A percentile compares a stretch with the other conserved stretches of the same genome.
Evolutionary conservation across 92 coral and sea anemone genomes (phyloP).

Genomic region (Phenganax stokvisi): DNA sequence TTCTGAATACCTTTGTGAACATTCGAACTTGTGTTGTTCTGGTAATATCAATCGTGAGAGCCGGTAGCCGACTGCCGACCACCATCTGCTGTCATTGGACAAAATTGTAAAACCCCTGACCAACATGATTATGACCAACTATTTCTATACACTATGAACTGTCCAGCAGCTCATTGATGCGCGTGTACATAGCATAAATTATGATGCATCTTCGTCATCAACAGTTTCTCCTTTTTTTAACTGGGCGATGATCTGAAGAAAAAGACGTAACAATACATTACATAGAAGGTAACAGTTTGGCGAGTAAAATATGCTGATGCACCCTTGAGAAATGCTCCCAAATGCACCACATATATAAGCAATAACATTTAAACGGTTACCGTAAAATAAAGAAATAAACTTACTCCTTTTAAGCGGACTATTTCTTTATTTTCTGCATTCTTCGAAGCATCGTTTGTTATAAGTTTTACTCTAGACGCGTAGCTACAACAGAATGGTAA

Average conservation of each 20-base stretch:
- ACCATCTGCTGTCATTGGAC: too few relatives aligned
- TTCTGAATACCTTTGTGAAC: too few relatives aligned
- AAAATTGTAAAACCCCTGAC: too few relatives aligned
- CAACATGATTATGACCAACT: too few relatives aligned
- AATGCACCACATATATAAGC: background rate
- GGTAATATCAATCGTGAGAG: too few relatives aligned
- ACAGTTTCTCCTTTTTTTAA: slow-evolving; percentile 85
- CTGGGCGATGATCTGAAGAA: slow-evolving; percentile 79
- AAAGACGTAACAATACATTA: background rate
- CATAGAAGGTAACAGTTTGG: background rate
- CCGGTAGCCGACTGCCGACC: too few relatives aligned
- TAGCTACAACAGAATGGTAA: slow-evolving; percentile 48
- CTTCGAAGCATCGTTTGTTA: slow-evolving; percentile 97
- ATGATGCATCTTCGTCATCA: slow-evolving; percentile 54
- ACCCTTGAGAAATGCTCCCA: too few relatives aligned
- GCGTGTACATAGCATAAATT: slow-evolving; percentile 9
- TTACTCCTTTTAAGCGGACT: slow-evolving; percentile 84
- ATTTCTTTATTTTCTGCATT: slow-evolving; percentile 93
- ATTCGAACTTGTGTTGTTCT: too few relatives aligned
- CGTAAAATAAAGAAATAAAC: slow-evolving; percentile 27
- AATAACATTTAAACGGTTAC: background rate
- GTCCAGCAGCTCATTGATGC: background rate
- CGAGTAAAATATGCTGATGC: too few relatives aligned
- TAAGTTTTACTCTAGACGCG: slow-evolving; percentile 96
- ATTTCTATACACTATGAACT: background rate